These are phyloP conservation scores for Archaeoteleia sp. DNA, from an alignment of 2,888 invertebrate species.

Conservation along the genomic window DNA sequence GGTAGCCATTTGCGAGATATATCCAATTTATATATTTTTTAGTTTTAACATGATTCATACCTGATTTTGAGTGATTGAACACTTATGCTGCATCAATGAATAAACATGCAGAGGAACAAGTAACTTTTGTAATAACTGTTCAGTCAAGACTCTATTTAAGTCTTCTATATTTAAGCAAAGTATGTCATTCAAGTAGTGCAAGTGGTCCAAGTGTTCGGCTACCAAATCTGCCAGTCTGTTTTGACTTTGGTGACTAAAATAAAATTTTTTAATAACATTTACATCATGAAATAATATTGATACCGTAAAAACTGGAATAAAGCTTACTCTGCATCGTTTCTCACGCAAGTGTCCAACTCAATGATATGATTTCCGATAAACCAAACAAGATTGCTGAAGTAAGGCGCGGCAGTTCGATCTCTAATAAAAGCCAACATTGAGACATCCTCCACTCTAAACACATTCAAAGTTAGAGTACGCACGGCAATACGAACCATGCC, in stretches of 20 bases:
- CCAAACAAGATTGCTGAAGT: conserved; percentile 99
- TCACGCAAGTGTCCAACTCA: conserved; percentile 94
- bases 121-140: conserved; percentile 94
- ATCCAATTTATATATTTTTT: conserved; percentile 4
- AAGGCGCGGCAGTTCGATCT: conserved; percentile 97
- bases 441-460: conserved; percentile 94
- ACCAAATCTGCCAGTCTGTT: conserved; percentile 94
- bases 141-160: conserved; percentile 94
- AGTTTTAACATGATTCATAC: conserved; percentile 67
- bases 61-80: too few species aligned
- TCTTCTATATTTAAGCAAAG: conserved; percentile 93
- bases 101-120: conserved; percentile 95
- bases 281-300: not conserved
- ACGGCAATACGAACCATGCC: conserved; percentile 99
- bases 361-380: conserved; percentile 98
- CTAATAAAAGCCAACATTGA: conserved; percentile 97
- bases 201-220: conserved; percentile 97
- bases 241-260: conserved; percentile 89
- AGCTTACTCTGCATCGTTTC: conserved; percentile 96
- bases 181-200: conserved; percentile 98
- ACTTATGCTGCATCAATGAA: conserved; percentile 81
- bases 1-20: conserved; percentile 10
- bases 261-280: not conserved
- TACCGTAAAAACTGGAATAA: conserved; percentile 51
- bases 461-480: conserved; percentile 96